Evolutionary conservation across 2,113 vertebrate species (phyloP), one percentile per base, ranked within the genome.

Genomic region (Myrmecophaga tridactyla): DNA sequence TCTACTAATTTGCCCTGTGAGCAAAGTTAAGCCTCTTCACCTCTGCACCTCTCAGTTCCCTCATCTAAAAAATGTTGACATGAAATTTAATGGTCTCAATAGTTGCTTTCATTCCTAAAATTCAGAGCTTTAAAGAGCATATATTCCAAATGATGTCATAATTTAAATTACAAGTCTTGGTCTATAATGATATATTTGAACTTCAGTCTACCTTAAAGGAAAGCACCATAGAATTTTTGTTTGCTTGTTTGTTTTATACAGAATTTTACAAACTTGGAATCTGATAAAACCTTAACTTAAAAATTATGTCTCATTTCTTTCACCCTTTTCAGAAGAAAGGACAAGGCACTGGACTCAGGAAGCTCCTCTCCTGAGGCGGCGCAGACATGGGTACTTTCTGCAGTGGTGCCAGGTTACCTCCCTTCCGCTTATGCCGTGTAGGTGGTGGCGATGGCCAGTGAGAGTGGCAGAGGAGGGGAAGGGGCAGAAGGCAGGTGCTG

Each of bases 81-180:
- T 78, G 48, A 27, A 89, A 77, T 58, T 62, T 56, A 94, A 93
- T 46, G 72, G 12, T 90, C 36, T 87, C 63, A 48, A 65, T 90
- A 84, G 48, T 58, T 31, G 36, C 70, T 76, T 81, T 89, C 31
- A 84, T 76, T 82, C 8, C 60, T 65, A 89, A 81, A 91, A 77
- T 58, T 70, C 53, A 69, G 88, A 84, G 23, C 60, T 95, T 85
- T 90, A 86, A 82, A 69, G 85, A 89, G 84, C 62, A 65, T 48
- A 77, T 29, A 48, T 46, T 94, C 62, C 34, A 70, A 96, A 43
- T 34, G n/a, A 72, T 58, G 6, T 91, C 72, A 89, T 56, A 70
- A 63, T 78, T 94, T 89, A 89, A 78, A 95, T 92, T 62, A 39
- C 13, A 89, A 81, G 56, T 85, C 46, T 84, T 77, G 51, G 34